phyloP scores from a whole-genome alignment of 2,797 vertebrate species.

The Premnoplex brunnescens region DNA sequence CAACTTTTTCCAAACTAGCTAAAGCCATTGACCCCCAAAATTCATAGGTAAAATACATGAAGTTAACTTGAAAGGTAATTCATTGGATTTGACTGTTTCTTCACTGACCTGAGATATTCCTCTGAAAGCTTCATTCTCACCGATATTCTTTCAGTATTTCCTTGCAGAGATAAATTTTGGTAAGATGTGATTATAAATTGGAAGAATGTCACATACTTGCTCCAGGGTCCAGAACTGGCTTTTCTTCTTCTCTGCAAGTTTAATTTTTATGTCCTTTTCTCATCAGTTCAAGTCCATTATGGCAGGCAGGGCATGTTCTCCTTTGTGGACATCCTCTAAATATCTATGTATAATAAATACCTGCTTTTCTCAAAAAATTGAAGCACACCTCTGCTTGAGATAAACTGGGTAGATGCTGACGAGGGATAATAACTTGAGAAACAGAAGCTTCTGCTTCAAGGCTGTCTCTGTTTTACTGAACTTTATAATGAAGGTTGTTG shows the following conservation, averaged over 20 bases:
- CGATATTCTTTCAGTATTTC: not conserved
- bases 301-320: not conserved
- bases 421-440: slow-evolving; percentile 40
- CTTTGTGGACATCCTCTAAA: not conserved
- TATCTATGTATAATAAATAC: not conserved
- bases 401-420: slow-evolving; percentile 32
- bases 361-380: slow-evolving; percentile 27
- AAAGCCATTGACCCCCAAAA: not conserved
- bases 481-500: slow-evolving; percentile 39
- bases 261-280: not conserved
- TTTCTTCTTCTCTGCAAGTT: slow-evolving; percentile 8
- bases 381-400: slow-evolving; percentile 30
- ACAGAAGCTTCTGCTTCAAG: slow-evolving; percentile 55
- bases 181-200: not conserved
- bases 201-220: not conserved
- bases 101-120: slow-evolving; percentile 55
- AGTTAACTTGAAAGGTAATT: not conserved
- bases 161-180: not conserved
- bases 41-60: not conserved
- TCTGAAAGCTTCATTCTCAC: not conserved
- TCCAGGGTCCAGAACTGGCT: not conserved
- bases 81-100: slow-evolving; percentile 37
- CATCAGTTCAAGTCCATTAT: not conserved
- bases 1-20: not conserved
- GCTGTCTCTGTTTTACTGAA: slow-evolving; percentile 51